Evolutionary conservation across 1,140 invertebrate species (phyloP).

Genomic region (Orius insidiosus): DNA sequence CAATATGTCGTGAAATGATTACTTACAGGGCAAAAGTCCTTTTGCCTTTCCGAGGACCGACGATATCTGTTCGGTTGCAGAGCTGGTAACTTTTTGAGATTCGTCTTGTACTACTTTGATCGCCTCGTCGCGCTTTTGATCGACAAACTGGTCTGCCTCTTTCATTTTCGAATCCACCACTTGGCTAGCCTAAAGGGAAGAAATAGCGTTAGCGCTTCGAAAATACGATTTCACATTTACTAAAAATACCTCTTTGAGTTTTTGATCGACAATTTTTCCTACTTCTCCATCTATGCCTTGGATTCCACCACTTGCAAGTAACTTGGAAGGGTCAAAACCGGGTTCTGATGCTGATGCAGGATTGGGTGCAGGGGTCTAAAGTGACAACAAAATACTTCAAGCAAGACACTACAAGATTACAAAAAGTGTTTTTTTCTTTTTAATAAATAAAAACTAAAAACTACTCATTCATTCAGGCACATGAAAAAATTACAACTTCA

Average conservation of each 20-base stretch:
- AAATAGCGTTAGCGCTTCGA: too few species aligned
- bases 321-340: slow-evolving; percentile 8
- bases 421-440: too few species aligned
- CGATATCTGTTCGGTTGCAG: slow-evolving; percentile 14
- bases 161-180: slow-evolving; percentile 23
- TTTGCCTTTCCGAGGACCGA: slow-evolving; percentile 23
- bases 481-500: too few species aligned
- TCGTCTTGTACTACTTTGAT: slow-evolving; percentile 18
- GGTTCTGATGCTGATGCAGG: slow-evolving; percentile 1
- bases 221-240: not conserved
- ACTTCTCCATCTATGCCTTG: slow-evolving; percentile 18
- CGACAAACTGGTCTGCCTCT: slow-evolving; percentile 22
- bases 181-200: slow-evolving; percentile 16
- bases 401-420: too few species aligned
- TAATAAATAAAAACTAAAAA: too few species aligned
- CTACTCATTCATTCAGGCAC: too few species aligned
- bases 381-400: not conserved
- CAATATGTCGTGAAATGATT: not conserved
- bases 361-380: not conserved
- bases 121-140: slow-evolving; percentile 22
- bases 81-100: slow-evolving; percentile 12
- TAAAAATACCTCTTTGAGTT: slow-evolving; percentile 17
- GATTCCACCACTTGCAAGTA: slow-evolving; percentile 11
- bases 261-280: slow-evolving; percentile 18
- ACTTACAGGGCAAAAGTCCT: slow-evolving; percentile 23